These are phyloP conservation scores for Carposina sasakii DNA, from an alignment of 1,140 invertebrate genomes.

Conservation along the genomic window DNA sequence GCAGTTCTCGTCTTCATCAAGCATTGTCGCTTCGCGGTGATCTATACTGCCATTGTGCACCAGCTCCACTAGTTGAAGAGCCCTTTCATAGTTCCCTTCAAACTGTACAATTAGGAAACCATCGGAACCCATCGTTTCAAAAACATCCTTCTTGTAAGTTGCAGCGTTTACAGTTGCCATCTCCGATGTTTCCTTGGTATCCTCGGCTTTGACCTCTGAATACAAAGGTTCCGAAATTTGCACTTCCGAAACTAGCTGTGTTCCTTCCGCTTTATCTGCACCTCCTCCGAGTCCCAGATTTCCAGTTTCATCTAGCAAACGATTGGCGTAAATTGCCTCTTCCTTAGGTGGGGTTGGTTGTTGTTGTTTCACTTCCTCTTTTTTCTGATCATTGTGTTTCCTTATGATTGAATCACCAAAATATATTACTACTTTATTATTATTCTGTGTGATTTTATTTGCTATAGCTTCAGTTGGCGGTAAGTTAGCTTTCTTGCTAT, in stretches of 20 bases:
- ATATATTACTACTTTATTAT: slow-evolving; percentile 80
- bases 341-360: slow-evolving; percentile 43
- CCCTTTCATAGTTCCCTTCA: slow-evolving; percentile 76
- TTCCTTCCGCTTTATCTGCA: slow-evolving; percentile 53
- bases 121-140: slow-evolving; percentile 58
- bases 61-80: slow-evolving; percentile 74
- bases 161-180: slow-evolving; percentile 49
- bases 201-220: slow-evolving; percentile 52
- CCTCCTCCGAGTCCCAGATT: slow-evolving; percentile 47
- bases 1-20: slow-evolving; percentile 70
- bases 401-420: slow-evolving; percentile 78
- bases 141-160: slow-evolving; percentile 57
- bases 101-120: slow-evolving; percentile 78
- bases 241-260: slow-evolving; percentile 59
- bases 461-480: slow-evolving; percentile 39
- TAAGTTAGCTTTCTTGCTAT: slow-evolving; percentile 42
- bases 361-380: slow-evolving; percentile 39
- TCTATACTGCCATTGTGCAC: slow-evolving; percentile 68
- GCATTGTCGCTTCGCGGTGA: slow-evolving; percentile 59
- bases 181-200: slow-evolving; percentile 30
- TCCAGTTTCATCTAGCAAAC: slow-evolving; percentile 47
- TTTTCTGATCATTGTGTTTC: slow-evolving; percentile 62
- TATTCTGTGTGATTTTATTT: slow-evolving; percentile 67
- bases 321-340: slow-evolving; percentile 66
- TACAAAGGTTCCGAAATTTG: slow-evolving; percentile 66